A percentile compares a stretch with the other conserved stretches of the same genome.
These are phyloP conservation scores for Alfaro cultratus DNA, from an alignment of 2,797 vertebrate genomes.

Conservation along the genomic window DNA sequence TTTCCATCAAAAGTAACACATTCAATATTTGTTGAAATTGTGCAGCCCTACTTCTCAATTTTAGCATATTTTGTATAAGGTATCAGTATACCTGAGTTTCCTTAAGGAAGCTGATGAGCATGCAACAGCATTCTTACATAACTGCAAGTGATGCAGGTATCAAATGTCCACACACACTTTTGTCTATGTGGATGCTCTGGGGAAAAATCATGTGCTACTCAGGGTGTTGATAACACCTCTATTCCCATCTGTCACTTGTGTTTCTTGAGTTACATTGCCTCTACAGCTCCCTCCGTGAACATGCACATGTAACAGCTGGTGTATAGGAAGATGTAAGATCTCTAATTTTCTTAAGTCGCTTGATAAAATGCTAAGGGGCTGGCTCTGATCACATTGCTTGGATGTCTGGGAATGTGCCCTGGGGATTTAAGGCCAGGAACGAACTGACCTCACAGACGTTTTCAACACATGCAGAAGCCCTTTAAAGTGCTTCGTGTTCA, in stretches of 20 bases:
- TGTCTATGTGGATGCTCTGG: conserved; percentile 18
- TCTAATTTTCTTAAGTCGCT: conserved; percentile 63
- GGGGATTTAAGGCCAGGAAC: conserved; percentile 25
- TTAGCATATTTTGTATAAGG: neutral
- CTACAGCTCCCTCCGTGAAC: conserved; percentile 38
- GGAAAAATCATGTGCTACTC: conserved; percentile 50
- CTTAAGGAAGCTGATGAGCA: conserved; percentile 34
- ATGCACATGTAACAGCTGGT: conserved; percentile 60
- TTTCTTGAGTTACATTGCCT: conserved; percentile 69
- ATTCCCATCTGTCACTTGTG: conserved; percentile 68
- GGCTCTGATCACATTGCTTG: conserved; percentile 40
- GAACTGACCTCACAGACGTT: conserved; percentile 17
- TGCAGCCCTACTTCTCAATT: neutral
- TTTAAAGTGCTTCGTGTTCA: conserved; percentile 24
- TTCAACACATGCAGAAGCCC: neutral
- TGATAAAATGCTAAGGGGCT: conserved; percentile 44
- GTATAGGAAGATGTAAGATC: conserved; percentile 41
- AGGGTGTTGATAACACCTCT: conserved; percentile 70
- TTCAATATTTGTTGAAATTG: neutral
- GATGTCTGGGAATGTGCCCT: conserved; percentile 22
- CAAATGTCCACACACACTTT: conserved; percentile 36
- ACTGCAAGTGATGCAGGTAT: conserved; percentile 39
- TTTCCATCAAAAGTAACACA: neutral
- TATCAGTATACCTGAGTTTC: conserved; percentile 3
- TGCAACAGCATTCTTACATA: conserved; percentile 37